phyloP scores from a whole-genome alignment of 2,113 vertebrate species.

The Psittacara wagleri region DNA sequence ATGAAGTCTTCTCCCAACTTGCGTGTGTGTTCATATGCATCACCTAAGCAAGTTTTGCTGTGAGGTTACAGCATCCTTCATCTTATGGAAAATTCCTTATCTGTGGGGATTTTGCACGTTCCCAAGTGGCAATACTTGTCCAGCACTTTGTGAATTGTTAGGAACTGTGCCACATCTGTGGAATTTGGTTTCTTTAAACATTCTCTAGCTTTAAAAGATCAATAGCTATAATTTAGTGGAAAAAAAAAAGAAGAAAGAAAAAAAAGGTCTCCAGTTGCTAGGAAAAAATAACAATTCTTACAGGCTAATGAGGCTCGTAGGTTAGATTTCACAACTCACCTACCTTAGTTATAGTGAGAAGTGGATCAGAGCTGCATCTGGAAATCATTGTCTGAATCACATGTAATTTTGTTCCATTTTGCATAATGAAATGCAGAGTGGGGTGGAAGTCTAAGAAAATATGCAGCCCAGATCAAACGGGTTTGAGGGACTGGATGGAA shows the following conservation, averaged over 20 bases:
- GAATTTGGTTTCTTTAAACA: neutral
- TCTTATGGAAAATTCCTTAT: neutral
- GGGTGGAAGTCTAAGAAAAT: neutral
- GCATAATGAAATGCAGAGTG: neutral
- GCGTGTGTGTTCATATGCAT: neutral
- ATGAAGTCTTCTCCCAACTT: neutral
- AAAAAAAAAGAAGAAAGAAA: fast-evolving
- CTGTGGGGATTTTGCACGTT: neutral
- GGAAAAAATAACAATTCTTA: neutral
- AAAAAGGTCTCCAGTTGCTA: fast-evolving
- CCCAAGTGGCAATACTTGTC: neutral
- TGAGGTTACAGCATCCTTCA: neutral
- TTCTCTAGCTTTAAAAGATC: neutral
- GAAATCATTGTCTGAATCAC: neutral
- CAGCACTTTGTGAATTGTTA: neutral
- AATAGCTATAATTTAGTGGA: neutral
- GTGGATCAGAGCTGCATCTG: neutral
- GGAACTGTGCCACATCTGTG: fast-evolving
- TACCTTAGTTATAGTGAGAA: neutral
- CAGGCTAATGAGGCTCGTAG: neutral
- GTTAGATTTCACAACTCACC: neutral
- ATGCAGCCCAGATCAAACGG: neutral
- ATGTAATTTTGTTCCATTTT: neutral
- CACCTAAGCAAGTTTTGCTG: neutral
- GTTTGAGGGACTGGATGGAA: neutral